A percentile compares a stretch with the other conserved stretches of the same genome.
phyloP scores from a whole-genome alignment of 2,797 vertebrate genomes.

The Spizella passerina region DNA sequence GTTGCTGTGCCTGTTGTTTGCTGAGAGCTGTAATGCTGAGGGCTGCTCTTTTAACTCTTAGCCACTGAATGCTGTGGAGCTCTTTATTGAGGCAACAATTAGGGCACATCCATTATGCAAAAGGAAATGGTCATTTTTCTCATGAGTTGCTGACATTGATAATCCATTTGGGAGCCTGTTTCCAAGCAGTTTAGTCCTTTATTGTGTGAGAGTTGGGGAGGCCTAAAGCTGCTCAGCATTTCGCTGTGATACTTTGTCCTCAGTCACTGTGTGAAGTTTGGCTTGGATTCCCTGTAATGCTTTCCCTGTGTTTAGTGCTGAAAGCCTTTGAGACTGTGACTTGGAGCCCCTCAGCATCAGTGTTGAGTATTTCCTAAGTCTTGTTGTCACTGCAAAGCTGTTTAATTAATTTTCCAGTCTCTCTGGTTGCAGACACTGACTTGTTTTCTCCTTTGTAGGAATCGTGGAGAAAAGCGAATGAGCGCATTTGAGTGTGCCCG shows the following conservation, averaged over 20 bases:
- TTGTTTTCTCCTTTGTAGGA: constrained; percentile 73
- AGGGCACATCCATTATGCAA: background rate
- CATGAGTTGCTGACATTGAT: background rate
- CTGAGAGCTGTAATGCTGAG: background rate
- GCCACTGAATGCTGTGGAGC: background rate
- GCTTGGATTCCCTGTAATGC: background rate
- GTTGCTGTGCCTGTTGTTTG: background rate
- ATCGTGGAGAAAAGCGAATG: constrained; percentile 91
- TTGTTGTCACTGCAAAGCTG: background rate
- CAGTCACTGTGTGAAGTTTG: background rate
- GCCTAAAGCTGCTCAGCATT: background rate
- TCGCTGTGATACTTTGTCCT: background rate
- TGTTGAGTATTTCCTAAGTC: background rate
- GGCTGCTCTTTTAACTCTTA: background rate
- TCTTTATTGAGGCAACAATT: background rate
- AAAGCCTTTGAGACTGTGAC: background rate
- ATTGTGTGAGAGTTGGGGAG: background rate
- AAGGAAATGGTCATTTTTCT: background rate
- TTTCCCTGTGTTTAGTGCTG: background rate
- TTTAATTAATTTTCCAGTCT: background rate
- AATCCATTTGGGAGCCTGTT: background rate
- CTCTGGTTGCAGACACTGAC: background rate
- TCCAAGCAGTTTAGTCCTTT: background rate
- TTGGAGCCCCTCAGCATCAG: background rate
- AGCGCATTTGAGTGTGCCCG: constrained; percentile 91